These are phyloP conservation scores for Drosophila sulfurigaster DNA, from an alignment of 1,140 invertebrate species.

Conservation along the genomic window DNA sequence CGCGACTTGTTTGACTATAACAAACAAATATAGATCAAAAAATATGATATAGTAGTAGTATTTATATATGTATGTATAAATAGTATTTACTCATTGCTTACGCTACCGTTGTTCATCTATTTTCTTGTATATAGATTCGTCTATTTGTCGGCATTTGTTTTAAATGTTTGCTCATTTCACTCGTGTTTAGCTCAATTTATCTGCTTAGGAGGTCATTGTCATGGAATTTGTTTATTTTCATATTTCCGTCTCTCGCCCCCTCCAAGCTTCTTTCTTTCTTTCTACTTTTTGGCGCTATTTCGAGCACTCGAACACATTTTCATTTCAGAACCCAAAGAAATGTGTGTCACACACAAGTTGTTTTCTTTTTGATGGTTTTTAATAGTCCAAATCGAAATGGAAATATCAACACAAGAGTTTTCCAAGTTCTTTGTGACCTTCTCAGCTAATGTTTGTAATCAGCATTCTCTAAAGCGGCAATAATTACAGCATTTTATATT, in stretches of 20 bases:
- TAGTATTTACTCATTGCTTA: conserved; percentile 47
- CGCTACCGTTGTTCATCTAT: conserved; percentile 33
- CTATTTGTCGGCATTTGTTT: conserved; percentile 30
- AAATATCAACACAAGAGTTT: conserved; percentile 5
- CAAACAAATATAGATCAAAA: conserved; percentile 23
- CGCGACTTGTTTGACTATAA: conserved; percentile 75
- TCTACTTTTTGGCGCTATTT: neutral
- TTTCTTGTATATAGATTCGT: conserved; percentile 13
- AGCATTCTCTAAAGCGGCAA: no score
- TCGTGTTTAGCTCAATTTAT: conserved; percentile 64
- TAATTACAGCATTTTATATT: neutral
- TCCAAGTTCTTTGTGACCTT: neutral
- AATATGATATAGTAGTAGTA: conserved; percentile 14
- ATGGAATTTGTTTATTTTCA: conserved; percentile 60
- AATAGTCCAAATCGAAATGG: neutral
- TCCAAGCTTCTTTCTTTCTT: neutral
- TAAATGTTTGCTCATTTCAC: conserved; percentile 69
- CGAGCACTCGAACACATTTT: conserved; percentile 6
- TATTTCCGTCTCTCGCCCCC: neutral
- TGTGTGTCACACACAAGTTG: conserved; percentile 27
- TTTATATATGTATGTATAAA: conserved; percentile 17
- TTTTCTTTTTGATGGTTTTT: neutral
- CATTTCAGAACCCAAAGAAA: neutral
- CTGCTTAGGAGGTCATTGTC: conserved; percentile 75
- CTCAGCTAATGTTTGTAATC: neutral